phyloP scores from a whole-genome alignment of 2,113 vertebrate genomes.

The Gopherus evgoodei region DNA sequence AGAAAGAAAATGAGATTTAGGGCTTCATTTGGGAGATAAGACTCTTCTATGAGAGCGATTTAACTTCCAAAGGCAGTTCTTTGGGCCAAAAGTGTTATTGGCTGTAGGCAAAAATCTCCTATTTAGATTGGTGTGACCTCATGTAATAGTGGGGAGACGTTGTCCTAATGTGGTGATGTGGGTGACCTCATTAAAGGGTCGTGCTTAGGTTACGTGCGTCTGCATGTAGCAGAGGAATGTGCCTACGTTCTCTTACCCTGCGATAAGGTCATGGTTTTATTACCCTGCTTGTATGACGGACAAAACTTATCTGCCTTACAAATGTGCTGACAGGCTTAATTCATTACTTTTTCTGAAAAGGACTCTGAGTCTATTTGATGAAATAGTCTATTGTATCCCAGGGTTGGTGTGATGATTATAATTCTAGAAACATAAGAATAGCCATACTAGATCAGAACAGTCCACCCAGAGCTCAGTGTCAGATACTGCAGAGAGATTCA shows the following conservation, averaged over 20 bases:
- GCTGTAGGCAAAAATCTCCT: not conserved
- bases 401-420: not conserved
- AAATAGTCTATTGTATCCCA: not conserved
- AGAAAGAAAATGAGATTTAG: fast-evolving
- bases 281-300: not conserved
- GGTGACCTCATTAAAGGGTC: not conserved
- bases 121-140: not conserved
- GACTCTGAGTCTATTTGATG: not conserved
- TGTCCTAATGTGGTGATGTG: not conserved
- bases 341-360: not conserved
- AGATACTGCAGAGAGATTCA: not conserved
- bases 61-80: not conserved
- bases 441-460: not conserved
- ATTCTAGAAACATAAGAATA: not conserved
- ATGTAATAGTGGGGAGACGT: not conserved
- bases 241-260: not conserved
- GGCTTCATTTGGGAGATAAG: not conserved
- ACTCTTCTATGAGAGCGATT: not conserved
- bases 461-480: not conserved
- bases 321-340: not conserved
- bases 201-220: not conserved
- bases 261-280: not conserved
- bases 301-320: not conserved
- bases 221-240: not conserved
- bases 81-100: fast-evolving